Conservation (phyloP, 2,888 invertebrate species). For the Clostera curtula region DNA sequence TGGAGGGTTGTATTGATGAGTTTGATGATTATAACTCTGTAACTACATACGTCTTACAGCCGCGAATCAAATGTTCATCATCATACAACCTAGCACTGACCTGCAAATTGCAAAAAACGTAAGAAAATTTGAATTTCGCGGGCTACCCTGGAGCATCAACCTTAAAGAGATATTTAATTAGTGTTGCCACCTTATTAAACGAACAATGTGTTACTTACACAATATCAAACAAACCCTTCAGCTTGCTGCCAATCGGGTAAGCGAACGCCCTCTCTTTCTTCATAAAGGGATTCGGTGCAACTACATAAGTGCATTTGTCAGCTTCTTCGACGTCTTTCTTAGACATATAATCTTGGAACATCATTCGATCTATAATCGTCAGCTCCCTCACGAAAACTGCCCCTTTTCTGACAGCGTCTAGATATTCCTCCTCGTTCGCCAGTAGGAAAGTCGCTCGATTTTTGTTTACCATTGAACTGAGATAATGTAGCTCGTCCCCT, state of each 20-base stretch:
- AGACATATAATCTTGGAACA: constrained; percentile 81
- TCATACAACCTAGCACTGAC: no score
- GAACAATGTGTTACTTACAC: no score
- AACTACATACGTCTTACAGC: no score
- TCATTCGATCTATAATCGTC: constrained; percentile 79
- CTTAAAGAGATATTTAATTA: no score
- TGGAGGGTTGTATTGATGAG: no score
- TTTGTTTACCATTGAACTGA: constrained; percentile 55
- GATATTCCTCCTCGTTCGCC: constrained; percentile 37
- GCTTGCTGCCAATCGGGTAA: constrained; percentile 77
- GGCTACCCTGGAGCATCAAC: no score
- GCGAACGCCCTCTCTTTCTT: constrained; percentile 82
- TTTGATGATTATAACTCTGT: no score
- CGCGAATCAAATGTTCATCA: no score
- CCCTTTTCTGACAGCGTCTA: constrained; percentile 44
- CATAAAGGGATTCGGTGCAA: constrained; percentile 80
- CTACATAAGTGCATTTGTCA: constrained; percentile 84
- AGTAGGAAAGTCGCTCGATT: constrained; percentile 52
- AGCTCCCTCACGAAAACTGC: constrained; percentile 78
- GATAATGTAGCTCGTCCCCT: constrained; percentile 50
- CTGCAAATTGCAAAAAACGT: no score
- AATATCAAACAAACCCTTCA: constrained; percentile 78
- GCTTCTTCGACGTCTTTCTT: constrained; percentile 72
- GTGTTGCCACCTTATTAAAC: no score
- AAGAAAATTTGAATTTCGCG: no score